Percentiles rank a stretch among this genome's conserved stretches.
Conservation (phyloP, 2,797 vertebrate genomes). For the Sylvilagus floridanus region DNA sequence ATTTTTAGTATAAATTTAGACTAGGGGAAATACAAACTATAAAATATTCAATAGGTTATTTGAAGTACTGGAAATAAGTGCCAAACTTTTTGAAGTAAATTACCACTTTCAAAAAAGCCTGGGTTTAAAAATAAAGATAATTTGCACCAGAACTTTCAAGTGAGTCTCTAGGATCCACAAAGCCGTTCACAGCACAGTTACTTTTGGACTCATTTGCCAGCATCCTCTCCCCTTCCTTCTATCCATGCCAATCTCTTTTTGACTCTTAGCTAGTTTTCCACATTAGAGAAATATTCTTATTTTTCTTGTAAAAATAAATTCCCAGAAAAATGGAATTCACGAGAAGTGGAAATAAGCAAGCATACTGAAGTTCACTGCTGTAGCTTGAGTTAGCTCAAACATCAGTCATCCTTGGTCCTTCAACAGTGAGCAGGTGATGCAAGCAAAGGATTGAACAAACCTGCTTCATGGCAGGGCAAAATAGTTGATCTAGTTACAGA, state of each 20-base stretch:
- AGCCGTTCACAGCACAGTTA: constrained; percentile 56
- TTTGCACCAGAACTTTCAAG: constrained; percentile 60
- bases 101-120: constrained; percentile 65
- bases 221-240: constrained; percentile 54
- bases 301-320: constrained; percentile 69
- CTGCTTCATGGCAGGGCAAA: constrained; percentile 59
- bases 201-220: constrained; percentile 28
- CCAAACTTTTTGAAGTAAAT: constrained; percentile 70
- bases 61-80: constrained; percentile 66
- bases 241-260: constrained; percentile 60
- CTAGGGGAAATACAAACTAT: constrained; percentile 65
- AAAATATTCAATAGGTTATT: constrained; percentile 74
- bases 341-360: constrained; percentile 58
- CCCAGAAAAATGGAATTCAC: constrained; percentile 64
- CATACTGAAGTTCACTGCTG: constrained; percentile 49
- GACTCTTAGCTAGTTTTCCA: constrained; percentile 74
- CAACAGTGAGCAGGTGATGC: constrained; percentile 21
- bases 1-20: constrained; percentile 72
- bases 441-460: constrained; percentile 30
- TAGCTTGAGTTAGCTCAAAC: constrained; percentile 71
- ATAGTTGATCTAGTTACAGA: constrained; percentile 48
- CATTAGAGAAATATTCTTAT: constrained; percentile 66
- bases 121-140: constrained; percentile 66
- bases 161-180: constrained; percentile 46
- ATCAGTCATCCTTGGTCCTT: constrained; percentile 63